phyloP scores from a whole-genome alignment of 2,797 vertebrate genomes.

The Tamandua tetradactyla region DNA sequence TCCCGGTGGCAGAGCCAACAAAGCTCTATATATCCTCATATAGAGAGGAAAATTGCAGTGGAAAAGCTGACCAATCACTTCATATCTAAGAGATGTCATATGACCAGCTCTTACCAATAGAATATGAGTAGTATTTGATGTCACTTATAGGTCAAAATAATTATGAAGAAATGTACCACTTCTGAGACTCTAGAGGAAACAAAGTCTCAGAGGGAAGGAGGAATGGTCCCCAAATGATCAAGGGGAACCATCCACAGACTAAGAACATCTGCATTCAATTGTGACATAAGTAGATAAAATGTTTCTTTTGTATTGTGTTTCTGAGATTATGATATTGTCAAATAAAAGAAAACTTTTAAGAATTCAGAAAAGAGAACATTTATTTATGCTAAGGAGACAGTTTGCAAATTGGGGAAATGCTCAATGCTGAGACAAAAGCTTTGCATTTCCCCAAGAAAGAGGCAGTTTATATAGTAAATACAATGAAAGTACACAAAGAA shows the following conservation, averaged over 20 bases:
- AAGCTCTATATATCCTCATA: neutral
- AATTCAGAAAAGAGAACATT: too few species aligned
- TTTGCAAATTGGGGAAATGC: too few species aligned
- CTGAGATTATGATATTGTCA: neutral
- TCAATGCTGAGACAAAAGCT: too few species aligned
- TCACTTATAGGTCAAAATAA: too few species aligned
- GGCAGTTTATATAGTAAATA: too few species aligned
- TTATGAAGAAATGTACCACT: neutral
- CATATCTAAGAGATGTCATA: fast-evolving
- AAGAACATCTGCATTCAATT: fast-evolving
- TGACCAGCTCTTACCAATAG: neutral
- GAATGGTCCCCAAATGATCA: neutral
- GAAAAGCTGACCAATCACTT: fast-evolving
- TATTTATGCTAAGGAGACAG: too few species aligned
- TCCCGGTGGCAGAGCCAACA: neutral
- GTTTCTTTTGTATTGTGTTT: neutral
- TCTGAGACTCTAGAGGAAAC: neutral
- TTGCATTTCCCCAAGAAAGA: too few species aligned
- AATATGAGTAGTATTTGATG: neutral
- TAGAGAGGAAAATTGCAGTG: fast-evolving
- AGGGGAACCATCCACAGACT: neutral
- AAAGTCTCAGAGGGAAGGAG: neutral
- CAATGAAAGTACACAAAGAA: too few species aligned
- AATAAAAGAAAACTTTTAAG: too few species aligned
- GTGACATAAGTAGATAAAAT: neutral